Percentiles rank a stretch among this genome's conserved stretches.
Conservation (phyloP, 1,140 invertebrate genomes). For the Drosophila trapezifrons region DNA sequence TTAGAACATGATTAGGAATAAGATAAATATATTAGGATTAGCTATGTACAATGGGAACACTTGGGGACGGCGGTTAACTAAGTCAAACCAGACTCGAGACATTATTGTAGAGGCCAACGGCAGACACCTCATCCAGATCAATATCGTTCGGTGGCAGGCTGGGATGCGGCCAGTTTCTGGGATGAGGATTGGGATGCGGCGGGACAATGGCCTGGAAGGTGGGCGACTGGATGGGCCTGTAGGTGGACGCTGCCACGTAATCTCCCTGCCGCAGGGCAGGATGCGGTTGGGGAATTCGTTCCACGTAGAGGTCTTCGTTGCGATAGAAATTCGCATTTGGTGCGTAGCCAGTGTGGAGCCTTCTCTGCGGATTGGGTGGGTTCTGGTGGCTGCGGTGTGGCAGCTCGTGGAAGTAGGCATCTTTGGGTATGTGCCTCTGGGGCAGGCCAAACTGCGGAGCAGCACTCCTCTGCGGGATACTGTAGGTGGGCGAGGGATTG, state of each 20-base stretch:
- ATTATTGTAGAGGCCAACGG: conserved; percentile 65
- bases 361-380: conserved; percentile 17
- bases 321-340: conserved; percentile 39
- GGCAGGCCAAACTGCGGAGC: conserved; percentile 29
- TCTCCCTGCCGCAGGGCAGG: conserved; percentile 10
- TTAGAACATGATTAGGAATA: conserved; percentile 36
- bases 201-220: conserved; percentile 15
- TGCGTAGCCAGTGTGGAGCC: conserved; percentile 38
- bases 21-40: conserved; percentile 63
- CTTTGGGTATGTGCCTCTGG: conserved; percentile 85
- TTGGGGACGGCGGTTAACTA: conserved; percentile 8
- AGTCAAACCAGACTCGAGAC: conserved; percentile 68
- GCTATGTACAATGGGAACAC: conserved; percentile 59
- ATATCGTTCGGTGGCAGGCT: conserved; percentile 40
- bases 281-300: conserved; percentile 8
- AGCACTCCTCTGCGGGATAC: conserved; percentile 30
- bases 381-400: conserved; percentile 82
- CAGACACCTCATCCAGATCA: conserved; percentile 58
- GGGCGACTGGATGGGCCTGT: conserved; percentile 32
- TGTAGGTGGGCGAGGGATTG: conserved; percentile 53
- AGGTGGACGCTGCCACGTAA: conserved; percentile 16
- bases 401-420: conserved; percentile 87
- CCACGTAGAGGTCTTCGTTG: conserved; percentile 31
- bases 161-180: conserved; percentile 43
- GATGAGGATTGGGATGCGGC: conserved; percentile 17